Conservation (phyloP, 2,888 invertebrate genomes). For the Drosophila mettleri region DNA sequence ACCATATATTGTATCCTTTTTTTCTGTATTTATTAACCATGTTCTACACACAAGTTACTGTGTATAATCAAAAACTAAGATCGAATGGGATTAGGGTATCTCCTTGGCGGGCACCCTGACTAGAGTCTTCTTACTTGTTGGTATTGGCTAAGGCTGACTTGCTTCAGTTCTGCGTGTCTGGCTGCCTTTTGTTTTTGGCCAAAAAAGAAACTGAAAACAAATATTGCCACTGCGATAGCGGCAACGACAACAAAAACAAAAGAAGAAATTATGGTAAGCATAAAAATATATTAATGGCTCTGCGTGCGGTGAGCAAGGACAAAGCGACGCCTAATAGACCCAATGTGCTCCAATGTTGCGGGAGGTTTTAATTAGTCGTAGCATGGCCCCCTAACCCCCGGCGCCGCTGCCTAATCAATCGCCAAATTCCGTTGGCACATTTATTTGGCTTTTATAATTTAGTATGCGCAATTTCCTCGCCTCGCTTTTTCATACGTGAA, state of each 20-base stretch:
- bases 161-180: slow-evolving; percentile 42
- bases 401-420: slow-evolving; percentile 6
- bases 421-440: slow-evolving; percentile 35
- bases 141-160: slow-evolving; percentile 50
- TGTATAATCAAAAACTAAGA: too few species aligned
- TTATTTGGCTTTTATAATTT: slow-evolving; percentile 64
- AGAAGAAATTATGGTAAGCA: slow-evolving; percentile 74
- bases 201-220: slow-evolving; percentile 37
- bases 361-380: slow-evolving; percentile 60
- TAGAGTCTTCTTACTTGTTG: too few species aligned
- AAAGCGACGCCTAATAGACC: slow-evolving; percentile 64
- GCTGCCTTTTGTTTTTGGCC: slow-evolving; percentile 30
- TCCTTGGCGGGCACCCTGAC: too few species aligned
- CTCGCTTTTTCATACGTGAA: slow-evolving; percentile 32
- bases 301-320: slow-evolving; percentile 62
- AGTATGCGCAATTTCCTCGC: slow-evolving; percentile 67
- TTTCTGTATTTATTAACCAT: too few species aligned
- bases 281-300: slow-evolving; percentile 77
- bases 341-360: slow-evolving; percentile 19
- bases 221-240: slow-evolving; percentile 23
- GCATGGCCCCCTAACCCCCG: background rate
- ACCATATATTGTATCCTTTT: too few species aligned
- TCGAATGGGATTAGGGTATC: too few species aligned
- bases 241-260: slow-evolving; percentile 26
- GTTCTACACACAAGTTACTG: too few species aligned